Conservation (phyloP, 30 jellyfish, hydroid and myxozoan species). For the Cassiopea andromeda region DNA sequence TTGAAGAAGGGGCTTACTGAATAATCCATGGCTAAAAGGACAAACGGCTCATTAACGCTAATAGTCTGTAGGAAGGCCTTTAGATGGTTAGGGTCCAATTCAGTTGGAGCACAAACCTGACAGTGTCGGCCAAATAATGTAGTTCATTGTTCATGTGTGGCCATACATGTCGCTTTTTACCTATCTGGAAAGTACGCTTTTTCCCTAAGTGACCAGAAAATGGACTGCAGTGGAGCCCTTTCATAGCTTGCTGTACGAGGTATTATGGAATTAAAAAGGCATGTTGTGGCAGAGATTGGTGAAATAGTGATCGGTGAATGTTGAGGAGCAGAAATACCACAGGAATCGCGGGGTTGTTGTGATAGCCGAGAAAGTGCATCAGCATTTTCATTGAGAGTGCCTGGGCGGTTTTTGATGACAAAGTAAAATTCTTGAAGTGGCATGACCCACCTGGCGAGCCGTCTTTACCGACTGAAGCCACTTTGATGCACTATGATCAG, state of each 20-base stretch:
- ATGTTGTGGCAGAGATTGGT: neutral
- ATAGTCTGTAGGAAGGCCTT: conserved; percentile 26
- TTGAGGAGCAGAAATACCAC: neutral
- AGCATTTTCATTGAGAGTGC: conserved; percentile 56
- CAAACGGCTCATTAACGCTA: conserved; percentile 55
- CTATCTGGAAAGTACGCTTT: neutral
- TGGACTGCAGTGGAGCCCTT: conserved; percentile 30
- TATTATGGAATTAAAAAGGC: conserved; percentile 8
- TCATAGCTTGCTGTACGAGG: neutral
- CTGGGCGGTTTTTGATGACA: conserved; percentile 39
- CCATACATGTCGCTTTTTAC: neutral
- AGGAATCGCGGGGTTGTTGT: no score
- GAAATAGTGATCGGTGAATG: neutral
- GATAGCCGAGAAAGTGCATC: conserved; percentile 63
- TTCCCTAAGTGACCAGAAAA: conserved; percentile 5
- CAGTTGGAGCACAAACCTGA: conserved; percentile 10
- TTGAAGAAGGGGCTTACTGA: no score
- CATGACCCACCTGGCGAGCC: conserved; percentile 75
- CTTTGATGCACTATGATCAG: conserved; percentile 63
- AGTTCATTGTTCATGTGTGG: conserved; percentile 9
- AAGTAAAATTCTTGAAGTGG: conserved; percentile 44
- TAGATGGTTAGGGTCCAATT: neutral
- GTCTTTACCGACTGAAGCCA: conserved; percentile 74
- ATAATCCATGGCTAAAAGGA: conserved; percentile 16
- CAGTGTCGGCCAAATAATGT: neutral